Conservation (phyloP, 1,140 invertebrate genomes). For the Planococcus citri region DNA sequence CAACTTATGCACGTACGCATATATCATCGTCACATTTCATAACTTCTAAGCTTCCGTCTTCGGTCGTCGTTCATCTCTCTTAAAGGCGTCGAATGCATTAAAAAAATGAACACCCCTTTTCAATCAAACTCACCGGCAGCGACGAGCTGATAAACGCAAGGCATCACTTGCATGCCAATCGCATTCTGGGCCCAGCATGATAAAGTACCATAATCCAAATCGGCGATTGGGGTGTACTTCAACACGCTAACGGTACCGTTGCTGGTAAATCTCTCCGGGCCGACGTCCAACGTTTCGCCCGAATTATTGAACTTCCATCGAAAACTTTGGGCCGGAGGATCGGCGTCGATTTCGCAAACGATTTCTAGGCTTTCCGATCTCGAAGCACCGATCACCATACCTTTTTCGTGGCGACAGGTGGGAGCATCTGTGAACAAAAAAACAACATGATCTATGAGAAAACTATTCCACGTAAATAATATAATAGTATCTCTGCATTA, state of each 20-base stretch:
- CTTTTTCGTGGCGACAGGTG: constrained; percentile 57
- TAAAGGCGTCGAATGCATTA: not conserved
- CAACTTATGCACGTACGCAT: not conserved
- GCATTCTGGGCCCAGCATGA: constrained; percentile 66
- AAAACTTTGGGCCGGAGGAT: constrained; percentile 69
- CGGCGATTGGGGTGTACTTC: constrained; percentile 39
- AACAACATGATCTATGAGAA: not conserved
- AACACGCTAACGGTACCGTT: constrained; percentile 39
- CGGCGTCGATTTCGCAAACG: constrained; percentile 71
- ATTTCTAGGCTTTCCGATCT: constrained; percentile 69
- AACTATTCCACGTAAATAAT: no score
- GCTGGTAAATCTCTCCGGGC: constrained; percentile 49
- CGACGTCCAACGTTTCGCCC: constrained; percentile 64
- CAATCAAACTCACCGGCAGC: constrained; percentile 44
- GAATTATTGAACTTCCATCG: constrained; percentile 87
- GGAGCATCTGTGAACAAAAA: constrained; percentile 55
- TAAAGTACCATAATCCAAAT: constrained; percentile 57
- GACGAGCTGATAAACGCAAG: constrained; percentile 68
- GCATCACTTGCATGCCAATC: constrained; percentile 56
- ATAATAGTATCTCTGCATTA: no score
- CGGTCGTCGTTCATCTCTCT: no score
- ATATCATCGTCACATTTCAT: not conserved
- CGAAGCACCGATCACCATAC: constrained; percentile 69
- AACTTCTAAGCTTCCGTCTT: no score
- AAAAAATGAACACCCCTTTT: constrained; percentile 1